phyloP scores from a whole-genome alignment of 1,140 invertebrate species.

The Archivesica marissinica region DNA sequence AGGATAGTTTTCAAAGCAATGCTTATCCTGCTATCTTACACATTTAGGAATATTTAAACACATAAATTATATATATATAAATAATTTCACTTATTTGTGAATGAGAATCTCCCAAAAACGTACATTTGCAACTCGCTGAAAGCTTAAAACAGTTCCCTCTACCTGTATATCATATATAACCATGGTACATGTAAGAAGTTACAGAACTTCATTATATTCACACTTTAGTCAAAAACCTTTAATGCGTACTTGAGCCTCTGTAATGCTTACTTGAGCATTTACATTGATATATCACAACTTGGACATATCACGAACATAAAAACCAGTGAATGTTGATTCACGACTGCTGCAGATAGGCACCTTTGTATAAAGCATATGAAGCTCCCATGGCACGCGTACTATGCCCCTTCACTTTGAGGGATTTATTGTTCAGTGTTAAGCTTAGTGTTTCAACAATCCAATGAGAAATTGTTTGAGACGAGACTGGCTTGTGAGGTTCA shows the following conservation, averaged over 20 bases:
- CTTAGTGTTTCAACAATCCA: background rate
- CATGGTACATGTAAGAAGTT: no score
- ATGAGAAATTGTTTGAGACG: background rate
- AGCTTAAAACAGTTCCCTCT: background rate
- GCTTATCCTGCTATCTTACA: no score
- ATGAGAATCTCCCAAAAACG: no score
- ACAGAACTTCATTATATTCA: background rate
- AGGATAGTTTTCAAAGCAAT: no score
- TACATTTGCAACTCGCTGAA: slow-evolving; percentile 6
- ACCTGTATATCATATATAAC: background rate
- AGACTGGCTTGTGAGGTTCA: background rate
- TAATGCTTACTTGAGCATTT: background rate
- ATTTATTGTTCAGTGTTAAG: background rate
- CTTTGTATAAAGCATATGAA: slow-evolving; percentile 38
- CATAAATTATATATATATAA: no score
- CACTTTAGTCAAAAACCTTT: no score
- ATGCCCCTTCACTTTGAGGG: background rate
- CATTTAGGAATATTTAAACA: no score
- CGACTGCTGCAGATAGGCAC: background rate
- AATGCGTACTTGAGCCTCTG: background rate
- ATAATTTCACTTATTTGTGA: no score
- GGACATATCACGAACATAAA: background rate
- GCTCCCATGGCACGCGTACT: slow-evolving; percentile 16
- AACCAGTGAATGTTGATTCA: background rate
- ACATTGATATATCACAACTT: background rate